Base-by-base conservation (phyloP, 1,140 invertebrate species). In the Diorhabda carinulata region DNA sequence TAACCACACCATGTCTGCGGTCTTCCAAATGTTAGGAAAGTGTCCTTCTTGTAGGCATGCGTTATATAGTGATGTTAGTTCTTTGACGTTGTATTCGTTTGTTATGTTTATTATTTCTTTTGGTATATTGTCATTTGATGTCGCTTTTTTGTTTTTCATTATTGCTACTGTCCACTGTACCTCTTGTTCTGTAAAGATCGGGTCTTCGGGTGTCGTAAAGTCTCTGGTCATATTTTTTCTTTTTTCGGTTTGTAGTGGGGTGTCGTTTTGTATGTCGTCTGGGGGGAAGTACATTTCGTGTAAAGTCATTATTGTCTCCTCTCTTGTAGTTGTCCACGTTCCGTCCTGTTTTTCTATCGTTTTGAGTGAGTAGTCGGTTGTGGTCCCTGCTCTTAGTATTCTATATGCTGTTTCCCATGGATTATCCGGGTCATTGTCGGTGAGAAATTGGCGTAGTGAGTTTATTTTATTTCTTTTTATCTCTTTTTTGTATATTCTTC, bases 21-120 rank as follows among this genome's bases (percentile, higher is more conserved):
- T 5, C 43, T 62, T 62, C 61, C 61, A 62, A 42, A 5, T 7
- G 4, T 45, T 8, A 40, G 59, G 60, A 64, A 68, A 65, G 57
- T 25, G 43, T 7, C 68, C 64, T 6, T 10, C 5, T 10, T 43
- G 6, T 40, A 43, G 7, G 43, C 61, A 62, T 10, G 5, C 42
- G 61, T 62, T 62, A 41, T 62, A 62, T 8, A 62, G 7, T 5
- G 10, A 7, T 59, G 25, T 59, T 8, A 10, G 25, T 57, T 61
- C 44, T 6, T 62, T 10, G 6, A 4, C n/a, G 25, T 42, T 45
- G 10, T 4, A 40, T 40, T 62, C 42, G 61, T 43, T 6, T 62
- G 6, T 62, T 62, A 40, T 6, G 9, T 8, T 40, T 7, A 8
- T 47, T 47, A 47, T 47, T 47, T 47, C 45, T 47, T 47, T 47